phyloP scores from a whole-genome alignment of 2,888 invertebrate species.

The Oithona nana region DNA sequence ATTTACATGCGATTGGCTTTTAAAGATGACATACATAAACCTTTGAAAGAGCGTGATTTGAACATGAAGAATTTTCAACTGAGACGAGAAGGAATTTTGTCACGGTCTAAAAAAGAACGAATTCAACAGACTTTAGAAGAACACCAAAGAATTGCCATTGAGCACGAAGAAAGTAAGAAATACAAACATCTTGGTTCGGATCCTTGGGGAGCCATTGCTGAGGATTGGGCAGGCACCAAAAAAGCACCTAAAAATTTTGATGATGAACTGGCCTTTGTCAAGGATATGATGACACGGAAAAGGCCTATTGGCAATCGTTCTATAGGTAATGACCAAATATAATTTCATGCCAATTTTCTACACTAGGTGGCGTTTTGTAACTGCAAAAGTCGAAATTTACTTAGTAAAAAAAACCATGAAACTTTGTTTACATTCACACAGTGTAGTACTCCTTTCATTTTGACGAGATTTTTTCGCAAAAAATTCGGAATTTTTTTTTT shows the following conservation, averaged over 20 bases:
- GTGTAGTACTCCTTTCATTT: no score
- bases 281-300: no score
- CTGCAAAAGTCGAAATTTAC: no score
- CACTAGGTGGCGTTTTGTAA: no score
- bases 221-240: background rate
- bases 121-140: background rate
- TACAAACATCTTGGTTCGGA: slow-evolving; percentile 2
- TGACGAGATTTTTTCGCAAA: no score
- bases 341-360: no score
- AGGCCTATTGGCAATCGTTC: no score
- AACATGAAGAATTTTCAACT: background rate
- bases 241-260: background rate
- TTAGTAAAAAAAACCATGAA: no score
- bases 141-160: background rate
- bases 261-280: background rate
- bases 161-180: slow-evolving; percentile 5
- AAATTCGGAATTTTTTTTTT: no score
- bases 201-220: slow-evolving; percentile 12
- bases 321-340: no score
- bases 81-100: slow-evolving; percentile 5
- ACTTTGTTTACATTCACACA: no score
- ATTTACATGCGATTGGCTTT: background rate
- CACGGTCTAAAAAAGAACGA: background rate
- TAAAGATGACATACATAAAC: background rate
- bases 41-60: background rate